Conservation (phyloP, 92 coral and sea anemone species). For the Umimayanthus chanpuru region DNA sequence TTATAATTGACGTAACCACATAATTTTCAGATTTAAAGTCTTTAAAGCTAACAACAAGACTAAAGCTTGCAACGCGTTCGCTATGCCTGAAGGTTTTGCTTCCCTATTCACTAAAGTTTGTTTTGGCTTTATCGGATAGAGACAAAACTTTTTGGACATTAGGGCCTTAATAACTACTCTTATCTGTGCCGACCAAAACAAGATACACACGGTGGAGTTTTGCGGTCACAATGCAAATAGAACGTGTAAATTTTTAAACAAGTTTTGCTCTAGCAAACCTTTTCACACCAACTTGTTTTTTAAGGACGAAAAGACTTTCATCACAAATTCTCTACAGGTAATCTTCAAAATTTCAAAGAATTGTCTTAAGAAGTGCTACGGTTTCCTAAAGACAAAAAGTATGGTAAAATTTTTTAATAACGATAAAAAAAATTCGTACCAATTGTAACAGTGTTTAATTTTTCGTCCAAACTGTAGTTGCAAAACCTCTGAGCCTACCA, state of each 20-base stretch:
- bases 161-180: slow-evolving; percentile 30
- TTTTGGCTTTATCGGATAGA: slow-evolving; percentile 25
- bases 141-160: slow-evolving; percentile 31
- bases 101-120: slow-evolving; percentile 16
- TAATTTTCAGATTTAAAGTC: neutral
- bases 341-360: neutral
- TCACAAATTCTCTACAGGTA: neutral
- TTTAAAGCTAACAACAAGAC: neutral
- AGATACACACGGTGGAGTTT: neutral
- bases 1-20: neutral
- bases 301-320: neutral
- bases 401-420: neutral
- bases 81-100: neutral
- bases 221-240: slow-evolving; percentile 28
- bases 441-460: too few relatives aligned
- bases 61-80: neutral
- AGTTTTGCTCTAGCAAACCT: slow-evolving; percentile 3
- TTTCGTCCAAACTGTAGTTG: neutral
- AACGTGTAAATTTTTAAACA: slow-evolving; percentile 44
- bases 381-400: neutral
- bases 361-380: neutral
- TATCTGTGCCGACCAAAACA: slow-evolving; percentile 43
- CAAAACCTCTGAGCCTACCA: neutral
- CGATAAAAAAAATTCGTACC: neutral
- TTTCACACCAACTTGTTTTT: slow-evolving; percentile 2